Percentiles rank a stretch among this genome's conserved stretches.
phyloP scores from a whole-genome alignment of 2,113 vertebrate species.

The Ascaphus truei region DNA sequence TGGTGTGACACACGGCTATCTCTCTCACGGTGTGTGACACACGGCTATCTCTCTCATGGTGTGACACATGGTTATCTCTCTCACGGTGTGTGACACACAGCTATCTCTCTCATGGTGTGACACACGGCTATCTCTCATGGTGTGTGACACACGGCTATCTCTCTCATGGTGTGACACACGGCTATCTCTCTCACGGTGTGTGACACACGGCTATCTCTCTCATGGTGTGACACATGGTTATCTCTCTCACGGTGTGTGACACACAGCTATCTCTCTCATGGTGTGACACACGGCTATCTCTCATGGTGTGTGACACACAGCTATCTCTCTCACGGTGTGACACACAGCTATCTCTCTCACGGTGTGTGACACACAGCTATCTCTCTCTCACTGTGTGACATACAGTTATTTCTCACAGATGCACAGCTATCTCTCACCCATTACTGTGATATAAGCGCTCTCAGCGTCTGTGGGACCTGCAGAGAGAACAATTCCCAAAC shows the following conservation, averaged over 20 bases:
- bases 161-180: neutral
- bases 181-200: neutral
- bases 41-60: neutral
- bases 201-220: neutral
- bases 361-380: neutral
- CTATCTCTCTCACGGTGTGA: neutral
- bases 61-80: neutral
- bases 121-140: neutral
- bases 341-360: neutral
- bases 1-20: neutral
- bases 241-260: neutral
- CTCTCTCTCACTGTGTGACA: neutral
- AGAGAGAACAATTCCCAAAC: constrained; percentile 45
- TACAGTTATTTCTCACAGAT: neutral
- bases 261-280: neutral
- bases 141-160: constrained; percentile 35
- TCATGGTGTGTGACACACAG: neutral
- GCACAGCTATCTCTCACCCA: constrained; percentile 42
- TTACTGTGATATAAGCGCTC: constrained; percentile 41
- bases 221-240: too few species aligned
- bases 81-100: neutral
- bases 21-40: constrained; percentile 37
- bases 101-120: neutral
- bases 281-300: constrained; percentile 35
- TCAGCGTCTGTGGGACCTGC: constrained; percentile 43